Evolutionary conservation across 2,113 vertebrate species (phyloP), one percentile per base, ranked within the genome.

Genomic region (Herpailurus yagouaroundi): DNA sequence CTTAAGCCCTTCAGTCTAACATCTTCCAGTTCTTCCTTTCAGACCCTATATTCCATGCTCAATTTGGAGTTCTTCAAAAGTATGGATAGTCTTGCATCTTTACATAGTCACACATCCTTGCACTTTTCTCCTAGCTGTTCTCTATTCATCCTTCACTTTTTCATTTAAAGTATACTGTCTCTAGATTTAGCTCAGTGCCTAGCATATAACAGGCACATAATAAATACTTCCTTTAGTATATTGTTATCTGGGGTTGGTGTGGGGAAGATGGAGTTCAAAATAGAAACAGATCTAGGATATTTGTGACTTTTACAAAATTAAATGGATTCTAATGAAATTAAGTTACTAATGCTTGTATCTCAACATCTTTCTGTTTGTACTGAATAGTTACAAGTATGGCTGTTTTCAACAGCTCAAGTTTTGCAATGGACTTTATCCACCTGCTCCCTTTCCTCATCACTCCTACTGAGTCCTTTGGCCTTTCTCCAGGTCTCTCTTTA

Each of bases 381-480:
- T 89, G 25, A 52, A 52, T 16, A 41, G 18, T 48, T 71, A 36
- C 31, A 15, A 76, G 10, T 25, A 27, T 68, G 57, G 14, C 55
- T 90, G 27, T 95, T 96, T 95, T 66, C 48, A 91, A 55, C 23
- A 89, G 55, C 45, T 69, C 85, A 82, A 66, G 83, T 79, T 79
- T 88, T 83, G 55, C 57, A 38, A 0, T 31, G 55, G 66, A 83
- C 60, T 74, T 88, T 93, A 68, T 73, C 52, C 81, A 76, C 94
- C 77, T 94, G 71, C 66, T 96, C 27, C 36, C 66, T 92, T 80
- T 64, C 71, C 45, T 95, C 4, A 25, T 95, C 41, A 29, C 64
- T 94, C 50, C 64, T 83, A 25, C 69, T 45, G 91, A 91, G 64
- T 57, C 52, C 50, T 63, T 89, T 92, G 96, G 83, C 33, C 38